These are phyloP conservation scores for Triops longicaudatus DNA, from an alignment of 1,140 invertebrate species.

Conservation along the genomic window DNA sequence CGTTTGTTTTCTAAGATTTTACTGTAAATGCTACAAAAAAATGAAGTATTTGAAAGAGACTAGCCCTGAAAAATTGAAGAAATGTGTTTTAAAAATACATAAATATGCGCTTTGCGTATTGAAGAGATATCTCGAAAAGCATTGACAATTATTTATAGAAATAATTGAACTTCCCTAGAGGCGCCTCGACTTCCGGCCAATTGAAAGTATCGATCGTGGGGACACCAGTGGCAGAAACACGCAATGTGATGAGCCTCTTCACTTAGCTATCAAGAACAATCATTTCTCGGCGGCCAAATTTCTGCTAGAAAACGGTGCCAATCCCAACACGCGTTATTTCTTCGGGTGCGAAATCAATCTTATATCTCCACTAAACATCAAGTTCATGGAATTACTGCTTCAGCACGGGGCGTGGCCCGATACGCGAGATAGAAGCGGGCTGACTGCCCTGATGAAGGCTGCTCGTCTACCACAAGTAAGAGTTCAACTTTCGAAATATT, in stretches of 20 bases:
- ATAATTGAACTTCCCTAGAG: too few relatives aligned
- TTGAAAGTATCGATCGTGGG: not conserved
- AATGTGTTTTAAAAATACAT: too few relatives aligned
- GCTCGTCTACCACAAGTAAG: slow-evolving; percentile 61
- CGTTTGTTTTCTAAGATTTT: too few relatives aligned
- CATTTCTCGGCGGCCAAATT: slow-evolving; percentile 60
- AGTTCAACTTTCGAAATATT: not conserved
- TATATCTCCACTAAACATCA: slow-evolving; percentile 62
- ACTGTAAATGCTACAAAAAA: too few relatives aligned
- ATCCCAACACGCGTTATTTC: slow-evolving; percentile 62
- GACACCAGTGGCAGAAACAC: not conserved
- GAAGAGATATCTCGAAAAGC: too few relatives aligned
- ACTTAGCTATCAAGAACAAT: slow-evolving; percentile 74
- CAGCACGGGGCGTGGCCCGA: slow-evolving; percentile 78
- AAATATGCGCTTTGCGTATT: too few relatives aligned
- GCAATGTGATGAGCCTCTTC: slow-evolving; percentile 59
- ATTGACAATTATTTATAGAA: too few relatives aligned
- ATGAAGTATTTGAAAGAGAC: too few relatives aligned
- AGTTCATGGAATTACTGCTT: slow-evolving; percentile 70
- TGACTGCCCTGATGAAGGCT: slow-evolving; percentile 82
- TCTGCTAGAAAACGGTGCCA: slow-evolving; percentile 58
- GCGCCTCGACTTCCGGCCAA: slow-evolving; percentile 29
- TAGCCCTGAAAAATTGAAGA: too few relatives aligned
- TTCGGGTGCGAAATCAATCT: slow-evolving; percentile 84
- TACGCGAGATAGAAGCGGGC: slow-evolving; percentile 67